Evolutionary conservation across 2,113 vertebrate species (phyloP), one percentile per base, ranked within the genome.

Genomic region (Bucco capensis): DNA sequence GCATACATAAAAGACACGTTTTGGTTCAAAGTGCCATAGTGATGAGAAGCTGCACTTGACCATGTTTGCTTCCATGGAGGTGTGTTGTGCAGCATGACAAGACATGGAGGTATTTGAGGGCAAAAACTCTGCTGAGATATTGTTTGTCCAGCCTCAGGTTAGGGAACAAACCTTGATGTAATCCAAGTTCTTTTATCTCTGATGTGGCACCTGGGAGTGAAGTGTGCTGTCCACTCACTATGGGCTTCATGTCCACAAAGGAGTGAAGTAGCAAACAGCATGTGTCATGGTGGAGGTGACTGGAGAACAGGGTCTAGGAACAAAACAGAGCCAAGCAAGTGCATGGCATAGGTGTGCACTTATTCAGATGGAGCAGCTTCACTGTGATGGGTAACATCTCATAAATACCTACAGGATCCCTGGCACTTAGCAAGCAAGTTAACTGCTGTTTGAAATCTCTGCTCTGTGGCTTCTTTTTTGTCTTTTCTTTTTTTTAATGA

Each of bases 1-100:
- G 0, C 1, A 1, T 1, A 4, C 7, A 7, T 9, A 18, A 50
- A 19, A 47, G 44, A 46, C 25, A 21, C 1, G 0, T 67, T 66
- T 78, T 2, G 1, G 25, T 54, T 60, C 58, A 2, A 49, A 35
- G 67, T 23, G 27, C 16, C 64, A 8, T 14, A 35, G 11, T 3
- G 27, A 58, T 6, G n/a, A 19, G 10, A 25, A 37, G 35, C 14
- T 35, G 46, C 14, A 1, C 14, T 40, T 1, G 47, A 21, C 35
- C 53, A 27, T 46, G 64, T 13, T 13, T 56, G 15, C 54, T 60
- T 30, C 64, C 44, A 3, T 7, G 6, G 40, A 19, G 27, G 19
- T 40, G 9, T 30, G 69, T 1, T 38, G 64, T 25, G 38, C 1
- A 3, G 33, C 19, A 5, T 2, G 18, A 35, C 33, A 35, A 65